These are phyloP conservation scores for Acholoe squamosa DNA, from an alignment of 2,888 invertebrate genomes.

Conservation along the genomic window DNA sequence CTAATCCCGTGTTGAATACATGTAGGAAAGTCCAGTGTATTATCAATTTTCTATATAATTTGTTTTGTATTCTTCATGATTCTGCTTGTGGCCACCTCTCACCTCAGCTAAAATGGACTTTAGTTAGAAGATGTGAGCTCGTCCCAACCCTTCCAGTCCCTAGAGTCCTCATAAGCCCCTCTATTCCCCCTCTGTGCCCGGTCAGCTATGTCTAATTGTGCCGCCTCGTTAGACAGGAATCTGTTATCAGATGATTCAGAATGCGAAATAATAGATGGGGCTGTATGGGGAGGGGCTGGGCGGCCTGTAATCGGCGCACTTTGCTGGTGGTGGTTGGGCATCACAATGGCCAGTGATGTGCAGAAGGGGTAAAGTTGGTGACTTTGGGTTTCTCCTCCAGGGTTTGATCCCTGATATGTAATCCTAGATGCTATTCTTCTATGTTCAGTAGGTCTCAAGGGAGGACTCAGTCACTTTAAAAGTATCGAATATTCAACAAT, in stretches of 20 bases:
- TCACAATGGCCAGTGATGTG: constrained; percentile 39
- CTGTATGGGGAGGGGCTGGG: background rate
- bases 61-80: too few relatives aligned
- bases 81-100: too few relatives aligned
- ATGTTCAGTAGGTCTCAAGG: too few relatives aligned
- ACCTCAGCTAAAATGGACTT: too few relatives aligned
- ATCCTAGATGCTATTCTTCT: background rate
- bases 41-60: too few relatives aligned
- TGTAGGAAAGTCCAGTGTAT: too few relatives aligned
- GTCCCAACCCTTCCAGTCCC: background rate
- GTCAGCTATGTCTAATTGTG: constrained; percentile 36
- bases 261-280: constrained; percentile 12
- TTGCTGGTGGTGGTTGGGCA: background rate
- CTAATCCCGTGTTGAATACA: too few relatives aligned
- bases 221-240: constrained; percentile 6
- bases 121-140: too few relatives aligned
- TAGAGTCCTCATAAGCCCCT: background rate
- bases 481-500: too few relatives aligned
- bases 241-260: constrained; percentile 41
- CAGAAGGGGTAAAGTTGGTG: background rate
- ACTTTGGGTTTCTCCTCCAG: background rate
- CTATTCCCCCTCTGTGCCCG: background rate
- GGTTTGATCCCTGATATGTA: background rate
- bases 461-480: too few relatives aligned
- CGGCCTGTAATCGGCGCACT: background rate